These are phyloP conservation scores for Alentia gelatinosa DNA, from an alignment of 2,888 invertebrate species.

Conservation along the genomic window DNA sequence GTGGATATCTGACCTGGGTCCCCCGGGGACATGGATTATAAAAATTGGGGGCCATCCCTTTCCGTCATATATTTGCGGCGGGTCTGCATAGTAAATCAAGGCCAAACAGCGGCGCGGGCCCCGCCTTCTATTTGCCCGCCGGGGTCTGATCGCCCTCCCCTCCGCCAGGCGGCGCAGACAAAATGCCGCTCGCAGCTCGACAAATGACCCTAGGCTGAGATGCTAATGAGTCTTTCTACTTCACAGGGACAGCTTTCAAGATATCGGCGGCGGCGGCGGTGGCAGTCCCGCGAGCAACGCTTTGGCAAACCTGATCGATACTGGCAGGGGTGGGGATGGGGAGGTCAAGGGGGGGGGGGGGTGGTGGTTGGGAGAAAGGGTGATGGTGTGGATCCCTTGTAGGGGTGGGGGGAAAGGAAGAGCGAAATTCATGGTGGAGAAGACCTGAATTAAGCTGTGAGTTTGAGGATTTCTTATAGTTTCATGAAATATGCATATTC, in stretches of 20 bases:
- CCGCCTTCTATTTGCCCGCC: conserved; percentile 2
- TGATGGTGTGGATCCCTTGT: neutral
- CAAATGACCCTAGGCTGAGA: conserved; percentile 45
- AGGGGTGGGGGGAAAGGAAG: neutral
- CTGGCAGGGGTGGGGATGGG: neutral
- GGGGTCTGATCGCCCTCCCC: neutral
- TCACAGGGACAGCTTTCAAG: conserved; percentile 49
- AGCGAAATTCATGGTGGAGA: neutral
- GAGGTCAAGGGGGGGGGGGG: neutral
- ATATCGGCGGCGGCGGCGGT: neutral
- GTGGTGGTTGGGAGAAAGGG: neutral
- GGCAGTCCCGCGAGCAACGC: neutral
- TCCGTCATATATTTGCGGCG: conserved; percentile 16
- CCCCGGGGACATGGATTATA: conserved; percentile 36
- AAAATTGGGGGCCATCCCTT: conserved; percentile 4
- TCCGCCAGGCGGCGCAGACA: neutral
- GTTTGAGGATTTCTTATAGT: too few species aligned
- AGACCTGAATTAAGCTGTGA: neutral
- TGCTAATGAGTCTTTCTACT: conserved; percentile 51
- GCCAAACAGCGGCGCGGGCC: neutral
- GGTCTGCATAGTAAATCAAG: conserved; percentile 28
- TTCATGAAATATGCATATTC: too few species aligned
- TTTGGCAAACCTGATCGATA: conserved; percentile 38
- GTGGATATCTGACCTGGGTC: neutral
- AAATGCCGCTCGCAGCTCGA: conserved; percentile 24